Evolutionary conservation across 2,797 vertebrate species (phyloP).

Genomic region (Hirundo rustica): DNA sequence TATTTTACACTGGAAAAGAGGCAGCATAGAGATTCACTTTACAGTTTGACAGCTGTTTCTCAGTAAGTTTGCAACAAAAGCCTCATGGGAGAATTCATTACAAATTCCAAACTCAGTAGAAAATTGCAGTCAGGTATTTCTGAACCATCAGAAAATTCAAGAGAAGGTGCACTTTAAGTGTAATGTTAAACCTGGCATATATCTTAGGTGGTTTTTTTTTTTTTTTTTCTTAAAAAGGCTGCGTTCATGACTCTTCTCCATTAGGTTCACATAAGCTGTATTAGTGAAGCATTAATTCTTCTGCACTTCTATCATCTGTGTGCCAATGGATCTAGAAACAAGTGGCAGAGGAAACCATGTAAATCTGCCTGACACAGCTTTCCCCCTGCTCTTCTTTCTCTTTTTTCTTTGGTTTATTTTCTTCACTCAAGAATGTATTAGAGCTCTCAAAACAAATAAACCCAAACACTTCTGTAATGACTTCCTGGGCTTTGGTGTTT

Average conservation of each 20-base stretch:
- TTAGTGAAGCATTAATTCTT: background rate
- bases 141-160: background rate
- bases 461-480: background rate
- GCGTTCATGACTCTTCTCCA: background rate
- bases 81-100: background rate
- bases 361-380: background rate
- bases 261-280: background rate
- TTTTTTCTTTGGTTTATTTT: background rate
- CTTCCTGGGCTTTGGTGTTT: background rate
- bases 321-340: background rate
- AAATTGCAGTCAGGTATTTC: background rate
- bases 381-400: accelerated
- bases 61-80: background rate
- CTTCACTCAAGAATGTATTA: background rate
- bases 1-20: background rate
- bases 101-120: background rate
- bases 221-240: background rate
- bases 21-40: background rate
- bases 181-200: background rate
- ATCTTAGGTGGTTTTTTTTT: background rate
- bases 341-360: background rate
- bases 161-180: background rate
- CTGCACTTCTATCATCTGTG: background rate
- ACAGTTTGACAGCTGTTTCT: background rate
- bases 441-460: background rate